Evolutionary conservation across 2,888 invertebrate genomes (phyloP), one percentile per base, ranked within the genome.

Genomic region (Lagria hirta): DNA sequence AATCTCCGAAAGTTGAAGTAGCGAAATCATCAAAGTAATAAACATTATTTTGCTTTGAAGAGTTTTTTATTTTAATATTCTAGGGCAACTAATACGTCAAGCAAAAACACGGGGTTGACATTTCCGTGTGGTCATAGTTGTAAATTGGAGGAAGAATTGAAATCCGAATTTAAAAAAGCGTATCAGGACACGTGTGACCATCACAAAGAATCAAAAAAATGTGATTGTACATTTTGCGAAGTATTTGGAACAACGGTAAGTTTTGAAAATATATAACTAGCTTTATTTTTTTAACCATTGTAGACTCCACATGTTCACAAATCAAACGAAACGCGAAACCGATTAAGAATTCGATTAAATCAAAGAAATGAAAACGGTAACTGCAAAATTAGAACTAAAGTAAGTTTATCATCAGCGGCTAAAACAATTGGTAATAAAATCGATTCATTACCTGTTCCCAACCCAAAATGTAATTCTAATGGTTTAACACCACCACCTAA

Each of bases 171-270:
- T 17, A 59, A 62, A 45, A 58, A 55, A 40, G 48, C 52, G 27
- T 57, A 51, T 33, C 55, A 55, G 42, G 58, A 58, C 22, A 49
- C 49, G 21, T 60, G 60, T 38, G 60, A 59, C 27, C 56, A 75
- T 40, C 61, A 62, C 27, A 64, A 62, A 30, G 64, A 64, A 43
- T 54, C 61, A 20, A 68, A 67, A 42, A 67, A 63, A 51, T 70
- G 70, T 49, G 69, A 68, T 51, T 70, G 69, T 48, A 66, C 68
- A 24, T 69, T 67, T 52, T 69, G 70, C 44, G 69, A 68, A 60
- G 65, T 70, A 11, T 70, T 70, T 45, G 69, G 66, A 37, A 32
- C 41, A 11, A 55, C 64, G 43, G 64, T 68, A 61, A 59, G 57
- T 58, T 34, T 22, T 10, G 1, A 17, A 22, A 29, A 18, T 8